These are phyloP conservation scores for Clivina fossor DNA, from an alignment of 2,888 invertebrate species.

Conservation along the genomic window DNA sequence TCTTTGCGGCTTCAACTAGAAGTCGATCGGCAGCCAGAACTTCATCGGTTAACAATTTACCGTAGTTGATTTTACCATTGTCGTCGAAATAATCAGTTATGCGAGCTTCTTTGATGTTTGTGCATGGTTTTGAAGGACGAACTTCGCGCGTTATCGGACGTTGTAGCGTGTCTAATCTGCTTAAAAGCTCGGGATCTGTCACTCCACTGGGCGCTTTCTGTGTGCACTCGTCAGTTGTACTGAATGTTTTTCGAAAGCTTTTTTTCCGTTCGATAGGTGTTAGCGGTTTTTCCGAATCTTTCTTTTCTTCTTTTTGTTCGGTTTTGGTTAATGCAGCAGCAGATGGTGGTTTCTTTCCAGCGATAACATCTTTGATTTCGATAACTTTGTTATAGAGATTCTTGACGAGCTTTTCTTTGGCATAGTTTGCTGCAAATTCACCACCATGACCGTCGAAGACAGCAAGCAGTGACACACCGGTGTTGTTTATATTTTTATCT, in stretches of 20 bases:
- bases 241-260: slow-evolving; percentile 68
- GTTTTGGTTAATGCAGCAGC: slow-evolving; percentile 33
- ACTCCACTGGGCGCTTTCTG: slow-evolving; percentile 57
- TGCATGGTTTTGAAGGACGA: slow-evolving; percentile 54
- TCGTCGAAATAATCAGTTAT: slow-evolving; percentile 68
- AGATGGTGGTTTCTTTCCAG: slow-evolving; percentile 55
- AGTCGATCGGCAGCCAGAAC: slow-evolving; percentile 81
- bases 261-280: slow-evolving; percentile 59
- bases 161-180: slow-evolving; percentile 64
- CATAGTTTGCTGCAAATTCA: slow-evolving; percentile 92
- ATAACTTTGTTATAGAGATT: slow-evolving; percentile 76
- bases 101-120: slow-evolving; percentile 55
- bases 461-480: slow-evolving; percentile 85
- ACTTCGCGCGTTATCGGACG: slow-evolving; percentile 65
- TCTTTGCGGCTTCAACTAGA: slow-evolving; percentile 80
- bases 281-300: slow-evolving; percentile 50
- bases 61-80: slow-evolving; percentile 76
- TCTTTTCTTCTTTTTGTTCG: slow-evolving; percentile 55
- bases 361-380: slow-evolving; percentile 69
- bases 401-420: slow-evolving; percentile 82
- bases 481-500: slow-evolving; percentile 78
- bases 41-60: slow-evolving; percentile 81
- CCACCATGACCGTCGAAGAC: slow-evolving; percentile 96
- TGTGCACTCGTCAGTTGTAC: slow-evolving; percentile 58
- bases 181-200: slow-evolving; percentile 68